Evolutionary conservation across 2,888 invertebrate species (phyloP), one percentile per base, ranked within the genome.

Genomic region (Branchinecta sandiegonensis): DNA sequence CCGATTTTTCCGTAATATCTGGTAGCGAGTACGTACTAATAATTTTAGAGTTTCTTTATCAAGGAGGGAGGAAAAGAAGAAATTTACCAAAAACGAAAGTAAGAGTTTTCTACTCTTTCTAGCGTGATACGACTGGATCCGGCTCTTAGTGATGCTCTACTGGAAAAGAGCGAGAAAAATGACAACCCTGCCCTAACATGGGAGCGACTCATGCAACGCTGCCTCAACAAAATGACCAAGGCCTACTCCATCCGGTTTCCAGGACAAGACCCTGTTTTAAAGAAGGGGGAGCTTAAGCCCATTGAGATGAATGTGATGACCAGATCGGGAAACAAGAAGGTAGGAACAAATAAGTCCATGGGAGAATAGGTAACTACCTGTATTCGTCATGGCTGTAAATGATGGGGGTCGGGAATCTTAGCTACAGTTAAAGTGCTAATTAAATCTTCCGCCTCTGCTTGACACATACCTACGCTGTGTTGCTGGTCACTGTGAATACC

Each of bases 251-350:
- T 89, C 74, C 80, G 72, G 13, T 73, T 75, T 79, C 69, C 80
- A 77, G 76, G 79, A 79, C 13, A 85, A 65, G 70, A 50, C 14
- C 9, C 64, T 37, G 78, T 76, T 10, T 69, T 83, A 47, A 81
- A 81, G 73, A 87, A 86, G 75, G 85, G 86, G 65, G 86, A 86
- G 76, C 80, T 92, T 67, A 86, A 88, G 48, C 86, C 89, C 6
- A 85, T 94, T 72, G 84, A 83, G 73, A 86, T 94, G 80, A 84
- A 84, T 14, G 83, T 91, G 8, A 86, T 84, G 23, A 85, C 85
- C n/a, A 80, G 94, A 70, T 85, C 87, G 37, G 88, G 90, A 37
- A 91, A 91, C 77, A 94, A 94, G 77, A 93, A 92, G 83, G 93
- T 89, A 68, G 1, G n/a, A 56, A 5, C 2, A 37, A 37, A 37